Evolutionary conservation across 53 echinoderm and acorn worm species (phyloP).

Genomic region (Henricia sp.): DNA sequence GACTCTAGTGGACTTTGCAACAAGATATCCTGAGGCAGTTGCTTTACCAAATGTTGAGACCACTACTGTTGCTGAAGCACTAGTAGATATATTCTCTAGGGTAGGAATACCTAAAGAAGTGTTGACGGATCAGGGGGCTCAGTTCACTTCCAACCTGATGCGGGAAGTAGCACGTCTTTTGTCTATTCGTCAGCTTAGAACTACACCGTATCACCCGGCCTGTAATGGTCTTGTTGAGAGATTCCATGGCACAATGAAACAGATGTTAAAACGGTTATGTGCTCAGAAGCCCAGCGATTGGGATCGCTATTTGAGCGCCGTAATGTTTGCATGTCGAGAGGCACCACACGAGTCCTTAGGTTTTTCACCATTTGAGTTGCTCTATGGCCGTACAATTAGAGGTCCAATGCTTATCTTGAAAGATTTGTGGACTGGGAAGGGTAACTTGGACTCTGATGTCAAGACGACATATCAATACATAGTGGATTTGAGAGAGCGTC

Average conservation of each 20-base stretch:
- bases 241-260: constrained; percentile 58
- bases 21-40: constrained; percentile 62
- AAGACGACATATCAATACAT: constrained; percentile 61
- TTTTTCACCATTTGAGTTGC: constrained; percentile 66
- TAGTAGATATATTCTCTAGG: constrained; percentile 61
- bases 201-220: constrained; percentile 61
- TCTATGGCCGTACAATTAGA: constrained; percentile 61
- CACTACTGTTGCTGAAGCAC: constrained; percentile 40
- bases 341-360: constrained; percentile 56
- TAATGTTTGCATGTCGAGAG: constrained; percentile 62
- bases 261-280: constrained; percentile 56
- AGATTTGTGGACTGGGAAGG: constrained; percentile 50
- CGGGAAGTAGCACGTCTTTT: constrained; percentile 57
- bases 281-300: constrained; percentile 61
- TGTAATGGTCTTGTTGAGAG: constrained; percentile 68
- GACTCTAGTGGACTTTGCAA: constrained; percentile 51
- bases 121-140: constrained; percentile 53
- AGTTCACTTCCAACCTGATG: constrained; percentile 62
- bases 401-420: constrained; percentile 64
- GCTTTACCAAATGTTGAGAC: constrained; percentile 45
- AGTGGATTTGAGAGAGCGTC: constrained; percentile 43
- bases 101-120: constrained; percentile 68
- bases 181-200: constrained; percentile 35
- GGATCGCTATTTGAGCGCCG: constrained; percentile 51
- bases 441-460: constrained; percentile 2